Evolutionary conservation across 2,888 invertebrate genomes (phyloP), one percentile per base, ranked within the genome.

Genomic region (Embidobia sp.): DNA sequence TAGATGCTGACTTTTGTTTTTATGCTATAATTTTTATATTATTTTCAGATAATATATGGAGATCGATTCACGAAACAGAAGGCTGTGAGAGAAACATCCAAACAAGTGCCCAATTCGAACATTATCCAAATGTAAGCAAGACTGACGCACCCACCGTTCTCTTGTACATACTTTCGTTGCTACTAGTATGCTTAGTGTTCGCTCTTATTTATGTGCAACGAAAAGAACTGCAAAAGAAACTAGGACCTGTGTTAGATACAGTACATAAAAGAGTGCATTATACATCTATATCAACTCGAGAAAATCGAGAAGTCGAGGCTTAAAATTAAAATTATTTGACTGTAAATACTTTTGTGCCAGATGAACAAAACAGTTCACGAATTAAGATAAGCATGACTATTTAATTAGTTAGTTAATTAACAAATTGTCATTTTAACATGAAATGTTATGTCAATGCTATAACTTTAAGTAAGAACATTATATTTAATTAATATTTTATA

Each of bases 211-310:
- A 94, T 84, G 89, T 93, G 26, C 93, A 93, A 84, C 91, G 93
- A 76, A 91, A 91, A 64, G 91, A 91, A 73, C 89, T 94, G 42
- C 91, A 91, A 77, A 90, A 90, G 69, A 92, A 91, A 86, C 90
- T 93, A 33, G 91, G 90, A 22, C 94, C 94, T 0, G 90, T 94
- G 22, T 90, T 94, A 44, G 93, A 93, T 79, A 92, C 92, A 59
- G 92, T 94, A 31, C 91, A 93, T 29, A 92, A 93, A 84, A 93
- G 94, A 85, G 94, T 94, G 29, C 93, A 94, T 78, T 95, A 95
- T 82, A 94, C 94, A 0, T 93, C 93, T 5, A 94, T 95, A 80
- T 92, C 92, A 69, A 92, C 92, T 80, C 91, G 91, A 78, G 93
- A 93, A 69, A 90, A 86, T 22, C 88, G 90, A 51, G 91, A 91